Conservation (phyloP, 1,140 invertebrate genomes). For the Brachionus calyciflorus region DNA sequence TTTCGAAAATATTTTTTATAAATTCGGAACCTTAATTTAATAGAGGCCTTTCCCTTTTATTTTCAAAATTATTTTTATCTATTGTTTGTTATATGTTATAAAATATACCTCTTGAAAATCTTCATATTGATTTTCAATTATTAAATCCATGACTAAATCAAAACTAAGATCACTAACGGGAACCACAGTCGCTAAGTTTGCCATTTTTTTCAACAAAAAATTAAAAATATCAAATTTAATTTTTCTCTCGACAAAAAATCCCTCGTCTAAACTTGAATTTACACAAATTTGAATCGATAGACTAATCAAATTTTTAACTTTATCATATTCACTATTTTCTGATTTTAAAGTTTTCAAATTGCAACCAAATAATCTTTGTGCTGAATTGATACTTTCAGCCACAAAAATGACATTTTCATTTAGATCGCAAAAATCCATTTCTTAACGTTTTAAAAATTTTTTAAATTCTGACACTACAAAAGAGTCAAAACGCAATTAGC, state of each 20-base stretch:
- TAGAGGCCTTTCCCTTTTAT: too few relatives aligned
- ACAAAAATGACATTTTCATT: constrained; percentile 17
- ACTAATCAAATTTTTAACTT: not conserved
- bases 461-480: not conserved
- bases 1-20: too few relatives aligned
- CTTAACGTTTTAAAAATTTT: too few relatives aligned
- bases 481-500: constrained; percentile 25
- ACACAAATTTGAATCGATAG: not conserved
- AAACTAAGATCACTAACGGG: not conserved
- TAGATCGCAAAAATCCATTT: not conserved
- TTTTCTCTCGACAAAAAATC: not conserved
- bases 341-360: not conserved
- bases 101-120: not conserved
- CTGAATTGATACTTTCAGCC: not conserved
- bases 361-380: not conserved
- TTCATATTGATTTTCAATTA: not conserved
- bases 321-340: not conserved
- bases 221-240: not conserved
- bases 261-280: not conserved
- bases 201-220: not conserved
- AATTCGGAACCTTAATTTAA: too few relatives aligned
- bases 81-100: not conserved
- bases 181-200: not conserved
- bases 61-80: too few relatives aligned
- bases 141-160: not conserved